Conservation (phyloP, 2,888 invertebrate species). For the Aspidiotus destructor region DNA sequence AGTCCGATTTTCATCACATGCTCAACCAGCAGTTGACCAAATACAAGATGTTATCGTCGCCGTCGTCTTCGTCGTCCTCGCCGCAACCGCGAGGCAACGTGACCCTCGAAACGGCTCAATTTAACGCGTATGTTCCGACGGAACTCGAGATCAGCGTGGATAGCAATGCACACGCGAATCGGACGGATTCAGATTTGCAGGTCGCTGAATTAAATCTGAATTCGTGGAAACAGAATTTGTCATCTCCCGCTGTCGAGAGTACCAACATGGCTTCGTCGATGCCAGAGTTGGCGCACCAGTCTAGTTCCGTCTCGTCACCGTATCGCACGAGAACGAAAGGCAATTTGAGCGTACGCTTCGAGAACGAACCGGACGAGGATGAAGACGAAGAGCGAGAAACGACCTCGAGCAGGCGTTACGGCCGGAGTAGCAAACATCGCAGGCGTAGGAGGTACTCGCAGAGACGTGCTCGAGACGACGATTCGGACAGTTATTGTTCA, state of each 20-base stretch:
- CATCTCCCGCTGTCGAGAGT: conserved; percentile 1
- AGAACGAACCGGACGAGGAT: conserved; percentile 40
- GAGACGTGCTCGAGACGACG: conserved; percentile 46
- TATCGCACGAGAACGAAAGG: conserved; percentile 42
- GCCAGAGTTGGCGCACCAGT: conserved; percentile 49
- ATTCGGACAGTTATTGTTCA: conserved; percentile 72
- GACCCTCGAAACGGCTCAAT: conserved; percentile 16
- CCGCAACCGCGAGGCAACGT: conserved; percentile 1
- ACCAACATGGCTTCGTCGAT: conserved; percentile 50
- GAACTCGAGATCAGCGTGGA: neutral
- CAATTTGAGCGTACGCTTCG: conserved; percentile 48
- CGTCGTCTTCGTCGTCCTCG: neutral
- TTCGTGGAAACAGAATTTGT: conserved; percentile 46
- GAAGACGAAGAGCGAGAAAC: conserved; percentile 13
- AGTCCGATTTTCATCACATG: conserved; percentile 45
- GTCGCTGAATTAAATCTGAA: conserved; percentile 49
- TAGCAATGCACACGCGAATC: conserved; percentile 14
- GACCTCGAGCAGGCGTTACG: conserved; percentile 1
- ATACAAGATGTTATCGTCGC: conserved; percentile 15
- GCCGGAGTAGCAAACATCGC: conserved; percentile 7
- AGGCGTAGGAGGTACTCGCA: conserved; percentile 11
- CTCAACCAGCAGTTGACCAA: conserved; percentile 44
- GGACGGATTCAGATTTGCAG: conserved; percentile 38
- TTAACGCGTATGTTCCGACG: conserved; percentile 13
- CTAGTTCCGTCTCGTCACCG: conserved; percentile 40